phyloP scores from a whole-genome alignment of 1,140 invertebrate genomes.

The Drosophila guanche region DNA sequence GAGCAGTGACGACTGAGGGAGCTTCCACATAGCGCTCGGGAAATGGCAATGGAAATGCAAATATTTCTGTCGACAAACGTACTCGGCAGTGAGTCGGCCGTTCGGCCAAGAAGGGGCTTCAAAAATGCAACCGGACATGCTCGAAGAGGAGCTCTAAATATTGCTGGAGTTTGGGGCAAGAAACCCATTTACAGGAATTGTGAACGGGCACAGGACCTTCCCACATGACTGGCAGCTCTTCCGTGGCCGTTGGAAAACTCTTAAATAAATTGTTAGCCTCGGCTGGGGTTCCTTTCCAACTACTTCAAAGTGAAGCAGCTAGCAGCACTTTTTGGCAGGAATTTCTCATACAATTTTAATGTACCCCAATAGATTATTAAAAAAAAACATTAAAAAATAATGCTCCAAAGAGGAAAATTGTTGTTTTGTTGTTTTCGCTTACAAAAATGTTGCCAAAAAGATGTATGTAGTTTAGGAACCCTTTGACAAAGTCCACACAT shows the following conservation, averaged over 20 bases:
- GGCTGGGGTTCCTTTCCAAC: constrained; percentile 4
- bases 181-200: constrained; percentile 44
- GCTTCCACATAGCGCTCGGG: constrained; percentile 23
- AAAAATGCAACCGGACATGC: constrained; percentile 66
- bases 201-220: constrained; percentile 36
- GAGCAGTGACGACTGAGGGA: constrained; percentile 47
- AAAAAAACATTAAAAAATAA: neutral
- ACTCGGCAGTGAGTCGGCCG: constrained; percentile 65
- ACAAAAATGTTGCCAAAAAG: too few relatives aligned
- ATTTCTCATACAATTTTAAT: constrained; percentile 19
- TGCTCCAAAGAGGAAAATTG: too few relatives aligned
- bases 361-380: constrained; percentile 3
- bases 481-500: constrained; percentile 32
- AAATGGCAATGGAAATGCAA: constrained; percentile 73
- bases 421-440: neutral
- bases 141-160: constrained; percentile 39
- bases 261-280: constrained; percentile 48
- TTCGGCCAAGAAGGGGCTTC: constrained; percentile 1
- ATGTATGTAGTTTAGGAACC: constrained; percentile 30
- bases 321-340: constrained; percentile 26
- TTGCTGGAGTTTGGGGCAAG: constrained; percentile 26
- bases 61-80: constrained; percentile 66
- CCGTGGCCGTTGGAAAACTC: constrained; percentile 13
- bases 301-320: constrained; percentile 10
- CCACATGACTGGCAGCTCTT: constrained; percentile 28